A percentile compares a stretch with the other conserved stretches of the same genome.
phyloP scores from a whole-genome alignment of 2,888 invertebrate species.

The Acanthoscelides obtectus region DNA sequence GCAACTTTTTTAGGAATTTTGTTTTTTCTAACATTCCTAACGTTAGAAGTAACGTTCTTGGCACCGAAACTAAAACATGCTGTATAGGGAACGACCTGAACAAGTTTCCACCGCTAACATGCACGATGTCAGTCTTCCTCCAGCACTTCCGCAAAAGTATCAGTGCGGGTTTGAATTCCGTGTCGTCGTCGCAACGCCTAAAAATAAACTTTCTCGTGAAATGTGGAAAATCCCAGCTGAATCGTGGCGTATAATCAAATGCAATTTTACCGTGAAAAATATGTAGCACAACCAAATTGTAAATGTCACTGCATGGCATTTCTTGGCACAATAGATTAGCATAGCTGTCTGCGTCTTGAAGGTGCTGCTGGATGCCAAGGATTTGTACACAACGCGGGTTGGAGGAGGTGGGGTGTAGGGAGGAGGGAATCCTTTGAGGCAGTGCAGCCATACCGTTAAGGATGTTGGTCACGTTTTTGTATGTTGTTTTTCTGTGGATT shows the following conservation, averaged over 20 bases:
- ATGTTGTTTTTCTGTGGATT: too few relatives aligned
- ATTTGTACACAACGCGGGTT: not conserved
- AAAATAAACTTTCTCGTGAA: not conserved
- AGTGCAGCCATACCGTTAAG: too few relatives aligned
- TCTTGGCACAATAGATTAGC: not conserved
- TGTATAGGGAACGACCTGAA: too few relatives aligned
- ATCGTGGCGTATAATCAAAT: not conserved
- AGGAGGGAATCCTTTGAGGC: too few relatives aligned
- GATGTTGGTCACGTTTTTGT: too few relatives aligned
- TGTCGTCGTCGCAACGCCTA: not conserved
- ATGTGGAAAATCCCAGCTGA: not conserved
- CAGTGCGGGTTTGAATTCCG: not conserved
- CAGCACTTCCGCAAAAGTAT: not conserved
- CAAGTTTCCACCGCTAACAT: too few relatives aligned
- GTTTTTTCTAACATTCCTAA: too few relatives aligned
- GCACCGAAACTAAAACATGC: too few relatives aligned
- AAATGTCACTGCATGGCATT: not conserved
- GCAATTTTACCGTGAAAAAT: not conserved
- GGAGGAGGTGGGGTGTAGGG: too few relatives aligned
- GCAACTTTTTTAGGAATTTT: too few relatives aligned
- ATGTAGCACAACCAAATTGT: not conserved
- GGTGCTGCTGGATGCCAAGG: not conserved
- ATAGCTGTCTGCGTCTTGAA: not conserved
- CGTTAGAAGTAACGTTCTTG: too few relatives aligned
- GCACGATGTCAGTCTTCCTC: not conserved